Conservation (phyloP, 2,797 vertebrate genomes). For the Micrastur ruficollis region DNA sequence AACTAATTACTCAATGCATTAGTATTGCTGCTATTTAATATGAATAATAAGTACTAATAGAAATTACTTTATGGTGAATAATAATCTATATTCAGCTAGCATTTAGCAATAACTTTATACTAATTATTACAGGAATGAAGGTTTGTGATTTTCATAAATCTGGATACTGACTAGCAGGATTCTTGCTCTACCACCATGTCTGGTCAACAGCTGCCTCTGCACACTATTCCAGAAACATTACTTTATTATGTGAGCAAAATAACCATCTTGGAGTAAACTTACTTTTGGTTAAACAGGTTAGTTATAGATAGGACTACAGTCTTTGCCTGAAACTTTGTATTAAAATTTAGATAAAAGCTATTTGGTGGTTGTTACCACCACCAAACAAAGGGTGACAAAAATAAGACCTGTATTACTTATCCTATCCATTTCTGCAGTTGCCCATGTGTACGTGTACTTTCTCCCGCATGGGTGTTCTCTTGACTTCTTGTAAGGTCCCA, state of each 20-base stretch:
- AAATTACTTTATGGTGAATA: neutral
- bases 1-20: neutral
- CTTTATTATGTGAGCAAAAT: neutral
- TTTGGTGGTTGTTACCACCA: neutral
- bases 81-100: neutral
- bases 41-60: neutral
- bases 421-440: neutral
- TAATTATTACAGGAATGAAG: neutral
- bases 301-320: neutral
- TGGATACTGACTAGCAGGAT: neutral
- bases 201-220: neutral
- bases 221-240: neutral
- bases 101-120: neutral
- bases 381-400: neutral
- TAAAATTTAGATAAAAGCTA: neutral
- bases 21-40: neutral
- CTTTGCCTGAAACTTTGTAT: neutral
- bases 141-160: neutral
- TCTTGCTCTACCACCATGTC: neutral
- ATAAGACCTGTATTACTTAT: neutral
- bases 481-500: neutral
- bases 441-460: rapidly evolving
- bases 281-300: neutral
- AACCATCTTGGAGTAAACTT: neutral
- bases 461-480: neutral